Evolutionary conservation across 2,113 vertebrate species (phyloP).

Genomic region (Thunnus maccoyii): DNA sequence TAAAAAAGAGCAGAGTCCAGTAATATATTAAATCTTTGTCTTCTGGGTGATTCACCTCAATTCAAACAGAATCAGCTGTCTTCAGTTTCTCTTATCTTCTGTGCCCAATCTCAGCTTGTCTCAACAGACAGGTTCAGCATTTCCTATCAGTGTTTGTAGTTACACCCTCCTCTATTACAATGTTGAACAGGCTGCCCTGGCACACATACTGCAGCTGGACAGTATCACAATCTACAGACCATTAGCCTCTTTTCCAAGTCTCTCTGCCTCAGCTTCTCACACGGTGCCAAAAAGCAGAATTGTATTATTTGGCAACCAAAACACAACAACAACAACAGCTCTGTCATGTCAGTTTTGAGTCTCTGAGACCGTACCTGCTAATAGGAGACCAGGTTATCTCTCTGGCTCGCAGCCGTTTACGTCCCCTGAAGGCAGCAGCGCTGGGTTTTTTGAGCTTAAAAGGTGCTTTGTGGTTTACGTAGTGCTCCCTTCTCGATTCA

Average conservation of each 20-base stretch:
- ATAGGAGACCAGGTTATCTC: conserved; percentile 51
- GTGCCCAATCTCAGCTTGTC: conserved; percentile 31
- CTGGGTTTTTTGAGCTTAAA: conserved; percentile 37
- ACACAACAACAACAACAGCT: neutral
- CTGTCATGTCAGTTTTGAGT: neutral
- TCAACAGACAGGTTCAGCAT: conserved; percentile 12
- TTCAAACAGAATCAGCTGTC: neutral
- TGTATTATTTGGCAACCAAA: neutral
- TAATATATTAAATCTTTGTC: conserved; percentile 2
- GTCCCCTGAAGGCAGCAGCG: conserved; percentile 46
- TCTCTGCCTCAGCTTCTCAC: neutral
- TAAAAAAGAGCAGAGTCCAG: neutral
- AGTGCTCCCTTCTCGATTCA: conserved; percentile 57
- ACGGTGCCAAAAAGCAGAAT: neutral
- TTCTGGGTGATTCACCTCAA: neutral
- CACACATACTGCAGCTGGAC: neutral
- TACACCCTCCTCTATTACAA: conserved; percentile 18
- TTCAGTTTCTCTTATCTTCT: neutral
- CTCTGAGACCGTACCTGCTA: conserved; percentile 59
- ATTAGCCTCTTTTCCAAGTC: neutral
- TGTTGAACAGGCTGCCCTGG: conserved; percentile 24
- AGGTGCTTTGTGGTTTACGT: conserved; percentile 47
- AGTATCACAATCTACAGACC: neutral
- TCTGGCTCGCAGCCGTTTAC: conserved; percentile 37
- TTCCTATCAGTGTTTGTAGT: conserved; percentile 20